phyloP scores from a whole-genome alignment of 2,888 invertebrate genomes.

The Meiosimyza decipiens region DNA sequence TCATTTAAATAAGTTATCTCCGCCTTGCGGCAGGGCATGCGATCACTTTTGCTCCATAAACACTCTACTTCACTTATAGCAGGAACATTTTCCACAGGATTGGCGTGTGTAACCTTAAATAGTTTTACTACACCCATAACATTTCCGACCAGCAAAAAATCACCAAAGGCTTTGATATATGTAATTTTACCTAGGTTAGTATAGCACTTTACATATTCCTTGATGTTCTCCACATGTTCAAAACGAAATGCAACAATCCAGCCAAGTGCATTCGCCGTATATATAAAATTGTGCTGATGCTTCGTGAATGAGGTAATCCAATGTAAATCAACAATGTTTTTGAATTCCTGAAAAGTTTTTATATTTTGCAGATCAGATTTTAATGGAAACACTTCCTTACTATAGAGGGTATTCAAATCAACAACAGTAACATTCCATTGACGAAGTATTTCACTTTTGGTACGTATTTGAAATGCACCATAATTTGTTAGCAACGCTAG shows the following conservation, averaged over 20 bases:
- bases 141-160: constrained; percentile 54
- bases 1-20: constrained; percentile 45
- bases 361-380: background rate
- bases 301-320: constrained; percentile 58
- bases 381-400: constrained; percentile 42
- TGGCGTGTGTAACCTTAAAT: constrained; percentile 44
- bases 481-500: constrained; percentile 53
- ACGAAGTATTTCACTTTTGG: constrained; percentile 40
- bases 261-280: constrained; percentile 58
- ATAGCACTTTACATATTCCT: constrained; percentile 42
- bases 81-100: constrained; percentile 2
- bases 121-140: constrained; percentile 54
- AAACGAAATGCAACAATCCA: constrained; percentile 51
- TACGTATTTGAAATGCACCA: constrained; percentile 54
- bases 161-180: constrained; percentile 45
- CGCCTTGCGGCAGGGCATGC: constrained; percentile 53
- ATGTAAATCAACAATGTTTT: constrained; percentile 49
- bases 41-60: constrained; percentile 59
- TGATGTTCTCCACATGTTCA: constrained; percentile 33
- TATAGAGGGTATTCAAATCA: constrained; percentile 43
- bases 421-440: constrained; percentile 48
- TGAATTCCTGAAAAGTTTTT: constrained; percentile 46
- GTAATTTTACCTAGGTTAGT: constrained; percentile 53
- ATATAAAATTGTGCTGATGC: constrained; percentile 42
- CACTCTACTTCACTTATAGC: constrained; percentile 46